Conservation (phyloP, 2,797 vertebrate species). For the Halcyon badia region DNA sequence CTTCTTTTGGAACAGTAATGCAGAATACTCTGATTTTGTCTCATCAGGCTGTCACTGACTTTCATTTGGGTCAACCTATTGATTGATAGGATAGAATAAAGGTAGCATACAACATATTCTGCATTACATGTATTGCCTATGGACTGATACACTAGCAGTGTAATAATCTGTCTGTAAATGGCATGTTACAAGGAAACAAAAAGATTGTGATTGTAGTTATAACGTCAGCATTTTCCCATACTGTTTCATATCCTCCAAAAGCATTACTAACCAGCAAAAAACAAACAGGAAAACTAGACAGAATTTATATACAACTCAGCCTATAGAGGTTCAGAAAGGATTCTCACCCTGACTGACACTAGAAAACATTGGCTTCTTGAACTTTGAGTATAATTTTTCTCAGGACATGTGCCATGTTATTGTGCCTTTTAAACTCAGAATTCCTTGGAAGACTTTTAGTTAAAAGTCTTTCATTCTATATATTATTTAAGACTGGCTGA, state of each 20-base stretch:
- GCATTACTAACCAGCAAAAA: not conserved
- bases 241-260: not conserved
- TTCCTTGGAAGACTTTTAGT: not conserved
- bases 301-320: not conserved
- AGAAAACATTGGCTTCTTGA: not conserved
- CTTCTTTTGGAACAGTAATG: not conserved
- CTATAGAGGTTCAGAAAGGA: not conserved
- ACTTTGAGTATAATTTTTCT: not conserved
- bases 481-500: not conserved
- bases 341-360: not conserved
- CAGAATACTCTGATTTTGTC: not conserved
- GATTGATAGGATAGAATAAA: not conserved
- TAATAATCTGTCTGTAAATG: not conserved
- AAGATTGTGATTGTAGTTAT: not conserved
- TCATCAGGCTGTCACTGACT: not conserved
- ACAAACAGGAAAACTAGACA: not conserved
- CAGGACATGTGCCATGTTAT: not conserved
- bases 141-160: not conserved
- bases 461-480: not conserved
- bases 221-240: not conserved
- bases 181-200: not conserved
- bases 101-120: not conserved
- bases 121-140: not conserved
- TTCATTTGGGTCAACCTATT: not conserved
- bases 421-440: not conserved